These are phyloP conservation scores for Erythrocebus patas DNA, from an alignment of 2,113 vertebrate species.

Conservation along the genomic window DNA sequence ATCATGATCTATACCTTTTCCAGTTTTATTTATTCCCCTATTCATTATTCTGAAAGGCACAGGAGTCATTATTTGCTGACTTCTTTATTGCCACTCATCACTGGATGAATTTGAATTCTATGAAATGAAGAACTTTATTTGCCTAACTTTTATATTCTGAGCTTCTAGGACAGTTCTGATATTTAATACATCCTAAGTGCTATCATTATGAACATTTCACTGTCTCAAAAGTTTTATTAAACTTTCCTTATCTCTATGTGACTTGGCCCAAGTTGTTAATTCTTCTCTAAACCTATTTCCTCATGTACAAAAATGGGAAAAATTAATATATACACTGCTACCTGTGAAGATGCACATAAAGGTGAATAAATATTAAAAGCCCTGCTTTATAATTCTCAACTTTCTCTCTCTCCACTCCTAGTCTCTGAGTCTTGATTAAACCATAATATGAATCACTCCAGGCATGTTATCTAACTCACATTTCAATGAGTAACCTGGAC, in stretches of 20 bases:
- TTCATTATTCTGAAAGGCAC: neutral
- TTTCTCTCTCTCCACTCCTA: neutral
- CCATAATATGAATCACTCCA: neutral
- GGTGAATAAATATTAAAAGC: neutral
- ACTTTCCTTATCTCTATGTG: neutral
- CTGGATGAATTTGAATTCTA: neutral
- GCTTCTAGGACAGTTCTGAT: neutral
- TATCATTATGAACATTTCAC: neutral
- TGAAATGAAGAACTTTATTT: neutral
- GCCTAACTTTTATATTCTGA: neutral
- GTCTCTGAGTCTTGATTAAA: neutral
- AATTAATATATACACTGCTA: neutral
- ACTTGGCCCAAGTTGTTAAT: neutral
- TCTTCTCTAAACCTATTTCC: neutral
- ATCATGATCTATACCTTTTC: neutral
- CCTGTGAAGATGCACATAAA: neutral
- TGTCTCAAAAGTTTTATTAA: neutral
- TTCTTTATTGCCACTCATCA: neutral
- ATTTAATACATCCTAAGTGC: neutral
- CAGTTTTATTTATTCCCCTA: neutral
- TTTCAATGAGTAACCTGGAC: neutral
- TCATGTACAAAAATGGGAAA: neutral
- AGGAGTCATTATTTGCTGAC: neutral
- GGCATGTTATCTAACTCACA: neutral
- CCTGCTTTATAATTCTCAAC: neutral